Evolutionary conservation across 2,888 invertebrate species (phyloP), one percentile per base, ranked within the genome.

Genomic region (Pomacea canaliculata): DNA sequence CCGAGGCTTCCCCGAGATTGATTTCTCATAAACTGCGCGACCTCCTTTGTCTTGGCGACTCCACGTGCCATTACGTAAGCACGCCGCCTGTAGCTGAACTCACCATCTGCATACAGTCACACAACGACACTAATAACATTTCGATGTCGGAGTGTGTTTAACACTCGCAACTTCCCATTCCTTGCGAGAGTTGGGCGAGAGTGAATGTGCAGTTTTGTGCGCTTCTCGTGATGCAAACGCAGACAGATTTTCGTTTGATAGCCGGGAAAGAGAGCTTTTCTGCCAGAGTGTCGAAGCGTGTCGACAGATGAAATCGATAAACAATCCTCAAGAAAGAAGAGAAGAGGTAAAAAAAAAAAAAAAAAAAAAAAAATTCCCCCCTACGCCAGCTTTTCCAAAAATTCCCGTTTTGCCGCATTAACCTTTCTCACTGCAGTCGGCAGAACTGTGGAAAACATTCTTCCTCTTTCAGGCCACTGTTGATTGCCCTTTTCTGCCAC

Each of bases 301-400:
- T 63, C 27, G 63, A 63, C 27, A 63, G 63, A 63, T 63, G 63
- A 63, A 63, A 63, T 27, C 23, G n/a, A 63, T 27, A 27, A 63
- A 63, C 63, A 63, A 63, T 63, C n/a, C 23, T 63, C 16, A 13
- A 56, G 16, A 56, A 56, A 56, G 10, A 13, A 56, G 16, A 56
- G 16, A 56, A 56, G 8, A 2, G 51, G 51, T 51, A 51, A 51
- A 8, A 10, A 0, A 51, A 51, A 51, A 56, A 7, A 8, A 7
- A 51, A 7, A 2, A 10, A 8, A 56, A 2, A 56, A 56, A 56
- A 56, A 16, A 8, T 10, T 7, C 16, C 10, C 51, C 51, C 51
- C 51, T 7, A 3, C 8, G 51, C 51, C 16, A 16, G 51, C 51
- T 56, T 56, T 13, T 10, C 51, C 51, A 56, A 56, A 37, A 37